Conservation (phyloP, 2,888 invertebrate genomes). For the Drosophila basisetae region DNA sequence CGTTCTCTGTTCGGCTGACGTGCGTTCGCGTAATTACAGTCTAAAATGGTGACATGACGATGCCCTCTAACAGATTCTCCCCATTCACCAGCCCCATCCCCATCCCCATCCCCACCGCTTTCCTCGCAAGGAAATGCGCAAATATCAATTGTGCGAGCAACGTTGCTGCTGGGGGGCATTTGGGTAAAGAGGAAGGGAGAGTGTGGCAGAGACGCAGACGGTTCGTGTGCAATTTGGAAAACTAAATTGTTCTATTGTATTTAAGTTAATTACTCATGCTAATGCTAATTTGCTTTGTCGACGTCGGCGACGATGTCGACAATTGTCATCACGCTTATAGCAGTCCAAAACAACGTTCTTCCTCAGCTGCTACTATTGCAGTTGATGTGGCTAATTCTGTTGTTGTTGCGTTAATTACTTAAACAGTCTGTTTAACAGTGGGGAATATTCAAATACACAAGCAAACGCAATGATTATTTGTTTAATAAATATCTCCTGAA, state of each 20-base stretch:
- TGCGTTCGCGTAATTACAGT: conserved; percentile 72
- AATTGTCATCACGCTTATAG: conserved; percentile 55
- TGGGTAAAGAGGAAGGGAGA: conserved; percentile 8
- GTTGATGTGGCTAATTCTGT: conserved; percentile 11
- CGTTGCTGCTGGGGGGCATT: conserved; percentile 4
- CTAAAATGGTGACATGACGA: conserved; percentile 59
- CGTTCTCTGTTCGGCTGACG: conserved; percentile 47
- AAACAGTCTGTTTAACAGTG: neutral
- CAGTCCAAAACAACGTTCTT: conserved; percentile 15
- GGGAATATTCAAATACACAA: neutral
- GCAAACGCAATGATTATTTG: neutral
- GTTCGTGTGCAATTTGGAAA: conserved; percentile 71
- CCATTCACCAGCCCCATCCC: neutral
- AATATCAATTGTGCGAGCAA: conserved; percentile 68
- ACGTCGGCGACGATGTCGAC: conserved; percentile 45
- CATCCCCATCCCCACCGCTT: neutral
- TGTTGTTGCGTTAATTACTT: conserved; percentile 27
- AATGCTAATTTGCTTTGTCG: conserved; percentile 71
- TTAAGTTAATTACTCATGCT: conserved; percentile 81
- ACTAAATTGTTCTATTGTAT: conserved; percentile 80
- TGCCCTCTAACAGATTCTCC: conserved; percentile 6
- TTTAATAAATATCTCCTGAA: neutral
- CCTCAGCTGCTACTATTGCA: conserved; percentile 7
- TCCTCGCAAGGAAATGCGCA: conserved; percentile 50
- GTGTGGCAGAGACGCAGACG: conserved; percentile 13